Conservation (phyloP, 2,113 vertebrate genomes). For the Corythornis cristatus region DNA sequence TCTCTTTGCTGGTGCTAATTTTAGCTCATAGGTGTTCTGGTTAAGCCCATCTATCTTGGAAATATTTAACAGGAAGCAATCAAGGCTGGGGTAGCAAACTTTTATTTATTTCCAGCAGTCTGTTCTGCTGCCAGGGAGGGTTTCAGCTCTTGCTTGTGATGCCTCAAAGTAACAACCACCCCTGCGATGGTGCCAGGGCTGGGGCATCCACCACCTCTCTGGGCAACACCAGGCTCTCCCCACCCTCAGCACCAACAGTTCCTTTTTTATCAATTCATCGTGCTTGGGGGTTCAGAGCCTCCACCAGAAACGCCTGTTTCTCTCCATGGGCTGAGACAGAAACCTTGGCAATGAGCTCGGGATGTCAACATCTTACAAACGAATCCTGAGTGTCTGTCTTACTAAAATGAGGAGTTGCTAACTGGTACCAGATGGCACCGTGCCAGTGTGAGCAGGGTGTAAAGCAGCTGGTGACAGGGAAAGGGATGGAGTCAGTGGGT, state of each 20-base stretch:
- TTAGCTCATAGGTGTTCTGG: not conserved
- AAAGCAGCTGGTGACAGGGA: not conserved
- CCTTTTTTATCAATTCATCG: not conserved
- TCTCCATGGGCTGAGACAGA: not conserved
- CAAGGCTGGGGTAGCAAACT: not conserved
- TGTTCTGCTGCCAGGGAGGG: not conserved
- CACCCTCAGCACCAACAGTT: not conserved
- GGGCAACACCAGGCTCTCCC: not conserved
- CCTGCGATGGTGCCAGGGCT: not conserved
- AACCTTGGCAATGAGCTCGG: not conserved
- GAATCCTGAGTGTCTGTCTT: not conserved
- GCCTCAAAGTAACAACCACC: not conserved
- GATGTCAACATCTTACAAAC: not conserved
- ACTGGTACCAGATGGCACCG: too few relatives aligned
- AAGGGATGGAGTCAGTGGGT: not conserved
- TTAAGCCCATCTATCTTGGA: not conserved
- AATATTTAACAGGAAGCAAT: not conserved
- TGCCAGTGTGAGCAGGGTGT: fast-evolving
- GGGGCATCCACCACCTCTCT: not conserved
- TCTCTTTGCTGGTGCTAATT: not conserved
- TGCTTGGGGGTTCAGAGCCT: not conserved
- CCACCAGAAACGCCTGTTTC: not conserved
- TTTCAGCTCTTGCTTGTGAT: not conserved
- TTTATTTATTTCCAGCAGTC: not conserved
- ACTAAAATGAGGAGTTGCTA: too few relatives aligned